phyloP scores from a whole-genome alignment of 2,113 vertebrate genomes.

The Motacilla tschutschensis region DNA sequence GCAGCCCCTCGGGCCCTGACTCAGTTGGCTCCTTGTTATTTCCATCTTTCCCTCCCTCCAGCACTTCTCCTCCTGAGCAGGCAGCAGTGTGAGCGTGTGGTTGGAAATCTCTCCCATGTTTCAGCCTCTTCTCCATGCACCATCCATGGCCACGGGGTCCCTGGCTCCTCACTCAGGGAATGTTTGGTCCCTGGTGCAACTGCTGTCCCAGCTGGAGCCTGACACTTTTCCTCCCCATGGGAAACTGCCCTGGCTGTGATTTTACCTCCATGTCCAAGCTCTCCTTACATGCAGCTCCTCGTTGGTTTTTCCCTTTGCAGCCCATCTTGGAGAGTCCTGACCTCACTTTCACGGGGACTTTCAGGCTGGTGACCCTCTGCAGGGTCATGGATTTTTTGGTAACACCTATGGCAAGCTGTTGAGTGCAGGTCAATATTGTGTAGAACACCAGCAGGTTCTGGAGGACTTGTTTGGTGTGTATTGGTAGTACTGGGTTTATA shows the following conservation, averaged over 20 bases:
- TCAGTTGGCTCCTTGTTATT: background rate
- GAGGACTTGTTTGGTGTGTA: background rate
- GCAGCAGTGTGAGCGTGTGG: fast-evolving
- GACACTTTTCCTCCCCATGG: background rate
- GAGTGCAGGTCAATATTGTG: fast-evolving
- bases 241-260: background rate
- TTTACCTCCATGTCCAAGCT: background rate
- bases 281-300: background rate
- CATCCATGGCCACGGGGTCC: fast-evolving
- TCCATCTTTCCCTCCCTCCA: background rate
- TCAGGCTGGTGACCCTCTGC: background rate
- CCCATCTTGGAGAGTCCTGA: background rate
- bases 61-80: background rate
- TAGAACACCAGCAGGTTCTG: background rate
- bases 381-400: background rate
- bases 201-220: background rate
- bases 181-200: background rate
- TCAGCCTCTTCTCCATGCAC: fast-evolving
- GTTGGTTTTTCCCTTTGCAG: background rate
- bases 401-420: background rate
- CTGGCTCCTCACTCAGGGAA: background rate
- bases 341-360: background rate
- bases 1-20: background rate
- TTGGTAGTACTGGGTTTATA: background rate
- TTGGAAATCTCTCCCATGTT: background rate